Evolutionary conservation across 2,888 invertebrate genomes (phyloP).

Genomic region (Apamea anceps): DNA sequence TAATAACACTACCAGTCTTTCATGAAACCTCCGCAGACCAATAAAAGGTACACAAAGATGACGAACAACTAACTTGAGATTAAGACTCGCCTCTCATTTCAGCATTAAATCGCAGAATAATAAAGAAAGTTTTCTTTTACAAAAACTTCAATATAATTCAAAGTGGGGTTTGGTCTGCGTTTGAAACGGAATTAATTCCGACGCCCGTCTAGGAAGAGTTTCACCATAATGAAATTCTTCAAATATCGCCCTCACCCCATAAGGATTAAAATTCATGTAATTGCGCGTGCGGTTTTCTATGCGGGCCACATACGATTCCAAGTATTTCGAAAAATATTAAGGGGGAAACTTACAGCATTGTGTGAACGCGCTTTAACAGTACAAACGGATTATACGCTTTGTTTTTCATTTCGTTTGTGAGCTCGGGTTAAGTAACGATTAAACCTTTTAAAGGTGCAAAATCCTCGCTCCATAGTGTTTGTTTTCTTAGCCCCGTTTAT

Average conservation of each 20-base stretch:
- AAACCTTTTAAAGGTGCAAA: conserved; percentile 52
- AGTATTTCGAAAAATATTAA: conserved; percentile 67
- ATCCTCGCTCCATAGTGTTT: conserved; percentile 45
- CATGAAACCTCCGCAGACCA: conserved; percentile 32
- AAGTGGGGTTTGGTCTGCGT: conserved; percentile 79
- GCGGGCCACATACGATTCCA: conserved; percentile 60
- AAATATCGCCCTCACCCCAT: conserved; percentile 81
- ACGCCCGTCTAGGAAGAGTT: conserved; percentile 81
- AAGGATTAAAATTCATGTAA: conserved; percentile 86
- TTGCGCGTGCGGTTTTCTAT: conserved; percentile 77
- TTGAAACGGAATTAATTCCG: conserved; percentile 84
- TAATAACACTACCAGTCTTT: conserved; percentile 22
- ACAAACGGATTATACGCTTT: conserved; percentile 54
- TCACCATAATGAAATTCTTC: conserved; percentile 89
- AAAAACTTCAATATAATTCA: conserved; percentile 83
- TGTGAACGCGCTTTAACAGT: conserved; percentile 43
- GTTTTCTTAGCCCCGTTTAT: conserved; percentile 49
- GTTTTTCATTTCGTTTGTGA: conserved; percentile 62
- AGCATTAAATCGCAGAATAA: conserved; percentile 77
- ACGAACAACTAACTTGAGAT: conserved; percentile 61
- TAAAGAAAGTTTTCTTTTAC: conserved; percentile 81
- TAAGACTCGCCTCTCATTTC: conserved; percentile 67
- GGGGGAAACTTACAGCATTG: conserved; percentile 47
- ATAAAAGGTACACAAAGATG: conserved; percentile 65
- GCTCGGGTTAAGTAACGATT: conserved; percentile 56